phyloP scores from a whole-genome alignment of 2,797 vertebrate genomes.

The Sitta carolinensis region DNA sequence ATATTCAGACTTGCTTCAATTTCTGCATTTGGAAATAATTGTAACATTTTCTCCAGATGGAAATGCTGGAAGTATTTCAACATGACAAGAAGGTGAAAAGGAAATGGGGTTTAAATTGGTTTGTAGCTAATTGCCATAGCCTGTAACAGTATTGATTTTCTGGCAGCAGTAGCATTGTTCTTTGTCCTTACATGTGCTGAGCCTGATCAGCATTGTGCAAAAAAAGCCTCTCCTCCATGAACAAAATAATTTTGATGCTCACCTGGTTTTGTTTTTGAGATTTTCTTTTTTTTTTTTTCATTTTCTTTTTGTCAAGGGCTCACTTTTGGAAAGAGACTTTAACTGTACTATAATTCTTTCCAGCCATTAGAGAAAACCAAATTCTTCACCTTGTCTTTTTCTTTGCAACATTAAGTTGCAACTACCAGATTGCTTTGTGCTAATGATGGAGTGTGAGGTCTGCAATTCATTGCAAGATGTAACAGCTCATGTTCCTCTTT shows the following conservation, averaged over 20 bases:
- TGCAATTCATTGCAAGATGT: not conserved
- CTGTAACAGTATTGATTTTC: conserved; percentile 56
- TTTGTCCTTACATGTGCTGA: conserved; percentile 14
- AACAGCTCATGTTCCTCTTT: not conserved
- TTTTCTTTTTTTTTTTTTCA: accelerated
- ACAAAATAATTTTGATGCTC: not conserved
- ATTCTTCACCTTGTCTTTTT: not conserved
- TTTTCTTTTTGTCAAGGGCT: not conserved
- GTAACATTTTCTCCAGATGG: conserved; percentile 4
- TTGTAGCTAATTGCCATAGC: conserved; percentile 54
- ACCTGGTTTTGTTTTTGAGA: not conserved
- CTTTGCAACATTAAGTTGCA: not conserved
- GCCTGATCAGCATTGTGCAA: not conserved
- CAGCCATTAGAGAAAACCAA: not conserved
- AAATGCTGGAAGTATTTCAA: conserved; percentile 40
- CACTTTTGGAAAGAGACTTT: not conserved
- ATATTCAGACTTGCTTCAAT: not conserved
- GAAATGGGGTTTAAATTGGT: conserved; percentile 53
- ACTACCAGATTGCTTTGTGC: not conserved
- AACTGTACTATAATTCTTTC: not conserved
- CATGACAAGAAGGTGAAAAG: not conserved
- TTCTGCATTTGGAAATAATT: not conserved
- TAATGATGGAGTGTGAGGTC: not conserved
- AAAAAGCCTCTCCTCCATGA: not conserved
- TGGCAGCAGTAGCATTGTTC: conserved; percentile 25